phyloP scores from a whole-genome alignment of 2,888 invertebrate species.

The Dendrolimus houi region DNA sequence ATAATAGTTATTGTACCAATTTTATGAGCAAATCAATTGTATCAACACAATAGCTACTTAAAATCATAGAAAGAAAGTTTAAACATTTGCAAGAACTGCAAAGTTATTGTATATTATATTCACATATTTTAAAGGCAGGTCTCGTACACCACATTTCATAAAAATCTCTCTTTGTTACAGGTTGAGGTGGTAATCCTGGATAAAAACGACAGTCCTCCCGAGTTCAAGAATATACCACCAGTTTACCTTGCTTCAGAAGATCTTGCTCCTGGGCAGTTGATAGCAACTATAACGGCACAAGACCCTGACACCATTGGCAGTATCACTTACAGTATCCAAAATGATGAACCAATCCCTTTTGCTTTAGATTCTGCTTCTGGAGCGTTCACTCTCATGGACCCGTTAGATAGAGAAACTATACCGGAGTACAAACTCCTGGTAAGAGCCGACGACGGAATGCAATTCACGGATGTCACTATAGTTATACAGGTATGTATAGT shows the following conservation, averaged over 20 bases:
- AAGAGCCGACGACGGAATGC: conserved; percentile 92
- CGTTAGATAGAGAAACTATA: conserved; percentile 89
- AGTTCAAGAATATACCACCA: conserved; percentile 84
- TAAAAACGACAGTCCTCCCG: conserved; percentile 96
- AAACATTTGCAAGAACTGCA: too few relatives aligned
- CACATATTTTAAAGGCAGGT: too few relatives aligned
- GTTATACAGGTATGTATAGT: conserved; percentile 82
- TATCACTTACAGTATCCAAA: conserved; percentile 83
- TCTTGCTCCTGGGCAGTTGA: conserved; percentile 85
- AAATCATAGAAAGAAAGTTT: too few relatives aligned
- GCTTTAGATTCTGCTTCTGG: conserved; percentile 83
- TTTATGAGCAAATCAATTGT: too few relatives aligned
- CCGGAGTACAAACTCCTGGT: conserved; percentile 87
- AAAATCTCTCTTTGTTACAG: conserved; percentile 72
- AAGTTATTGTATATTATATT: too few relatives aligned
- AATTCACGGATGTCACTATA: conserved; percentile 86
- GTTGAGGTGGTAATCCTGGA: conserved; percentile 90
- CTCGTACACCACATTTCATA: background rate
- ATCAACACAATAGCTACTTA: too few relatives aligned
- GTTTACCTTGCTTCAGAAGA: conserved; percentile 90
- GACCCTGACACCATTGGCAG: conserved; percentile 91
- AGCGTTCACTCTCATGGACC: conserved; percentile 83
- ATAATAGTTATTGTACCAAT: too few relatives aligned
- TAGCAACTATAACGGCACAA: conserved; percentile 85
- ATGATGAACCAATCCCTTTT: conserved; percentile 82